A percentile compares a stretch with the other conserved stretches of the same genome.
Conservation (phyloP, 53 echinoderm and acorn worm species). For the Paracentrotus lividus region DNA sequence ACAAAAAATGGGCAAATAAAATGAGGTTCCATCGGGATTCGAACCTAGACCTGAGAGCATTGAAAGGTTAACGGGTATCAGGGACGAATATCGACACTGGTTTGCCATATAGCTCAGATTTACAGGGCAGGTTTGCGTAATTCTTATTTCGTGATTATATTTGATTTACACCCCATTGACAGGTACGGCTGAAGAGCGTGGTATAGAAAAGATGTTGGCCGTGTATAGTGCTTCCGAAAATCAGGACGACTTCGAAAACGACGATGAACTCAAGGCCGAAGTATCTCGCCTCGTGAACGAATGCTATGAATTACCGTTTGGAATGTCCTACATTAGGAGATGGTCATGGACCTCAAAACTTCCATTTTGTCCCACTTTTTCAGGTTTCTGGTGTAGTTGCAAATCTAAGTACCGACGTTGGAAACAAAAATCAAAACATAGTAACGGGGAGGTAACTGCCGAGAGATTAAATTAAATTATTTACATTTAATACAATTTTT, state of each 20-base stretch:
- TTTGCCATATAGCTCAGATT: too few relatives aligned
- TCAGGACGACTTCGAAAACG: not conserved
- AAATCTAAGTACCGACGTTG: not conserved
- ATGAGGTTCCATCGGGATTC: too few relatives aligned
- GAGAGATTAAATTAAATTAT: conserved; percentile 2
- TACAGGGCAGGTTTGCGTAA: too few relatives aligned
- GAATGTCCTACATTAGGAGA: conserved; percentile 72
- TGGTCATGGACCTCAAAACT: conserved; percentile 77
- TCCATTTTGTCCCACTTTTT: conserved; percentile 88
- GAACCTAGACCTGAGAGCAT: too few relatives aligned
- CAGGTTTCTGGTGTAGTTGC: conserved; percentile 65
- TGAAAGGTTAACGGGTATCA: too few relatives aligned
- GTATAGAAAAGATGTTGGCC: conserved; percentile 75
- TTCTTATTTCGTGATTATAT: too few relatives aligned
- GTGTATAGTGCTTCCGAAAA: conserved; percentile 8
- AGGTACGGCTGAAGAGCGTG: conserved; percentile 87
- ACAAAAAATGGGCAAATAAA: too few relatives aligned
- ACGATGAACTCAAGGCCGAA: conserved; percentile 30
- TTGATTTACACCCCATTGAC: not conserved
- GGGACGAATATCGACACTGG: too few relatives aligned
- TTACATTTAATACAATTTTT: too few relatives aligned
- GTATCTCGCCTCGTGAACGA: not conserved
- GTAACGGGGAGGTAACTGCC: not conserved
- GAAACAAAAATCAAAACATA: not conserved
- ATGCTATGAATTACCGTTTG: conserved; percentile 80